These are phyloP conservation scores for Poeciliopsis paucimaculata DNA, from an alignment of 2,797 vertebrate species.

Conservation along the genomic window DNA sequence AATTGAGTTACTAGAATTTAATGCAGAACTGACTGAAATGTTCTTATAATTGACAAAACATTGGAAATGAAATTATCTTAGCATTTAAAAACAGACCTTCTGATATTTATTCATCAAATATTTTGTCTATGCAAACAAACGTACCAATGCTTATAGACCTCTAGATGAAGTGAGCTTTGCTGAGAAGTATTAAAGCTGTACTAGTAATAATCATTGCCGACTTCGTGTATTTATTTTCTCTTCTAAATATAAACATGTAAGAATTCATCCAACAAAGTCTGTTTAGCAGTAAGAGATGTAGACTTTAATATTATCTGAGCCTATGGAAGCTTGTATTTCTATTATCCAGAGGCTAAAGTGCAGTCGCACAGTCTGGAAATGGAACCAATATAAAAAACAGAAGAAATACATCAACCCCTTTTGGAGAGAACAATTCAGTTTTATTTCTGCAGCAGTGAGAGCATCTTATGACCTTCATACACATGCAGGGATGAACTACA, in stretches of 20 bases:
- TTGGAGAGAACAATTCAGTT: not conserved
- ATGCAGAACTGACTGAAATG: not conserved
- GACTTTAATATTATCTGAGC: constrained; percentile 35
- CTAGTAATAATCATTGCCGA: not conserved
- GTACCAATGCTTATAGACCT: not conserved
- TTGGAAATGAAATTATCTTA: not conserved
- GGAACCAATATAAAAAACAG: constrained; percentile 26
- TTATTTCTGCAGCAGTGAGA: constrained; percentile 13
- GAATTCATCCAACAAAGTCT: constrained; percentile 29
- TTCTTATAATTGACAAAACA: not conserved
- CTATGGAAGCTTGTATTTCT: constrained; percentile 11
- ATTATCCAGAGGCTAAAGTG: constrained; percentile 32
- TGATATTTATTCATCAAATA: not conserved
- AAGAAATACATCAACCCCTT: constrained; percentile 12
- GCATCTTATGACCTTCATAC: not conserved
- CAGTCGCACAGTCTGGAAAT: constrained; percentile 10
- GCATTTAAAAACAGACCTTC: not conserved
- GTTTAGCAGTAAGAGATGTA: constrained; percentile 38
- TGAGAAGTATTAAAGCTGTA: not conserved
- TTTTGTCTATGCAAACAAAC: not conserved
- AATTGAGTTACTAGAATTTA: not conserved
- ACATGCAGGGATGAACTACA: constrained; percentile 18
- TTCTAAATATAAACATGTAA: constrained; percentile 9
- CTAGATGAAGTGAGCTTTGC: not conserved
- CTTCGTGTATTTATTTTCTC: not conserved